Evolutionary conservation across 2,888 invertebrate species (phyloP), one percentile per base, ranked within the genome.

Genomic region (Drosophila anceps): DNA sequence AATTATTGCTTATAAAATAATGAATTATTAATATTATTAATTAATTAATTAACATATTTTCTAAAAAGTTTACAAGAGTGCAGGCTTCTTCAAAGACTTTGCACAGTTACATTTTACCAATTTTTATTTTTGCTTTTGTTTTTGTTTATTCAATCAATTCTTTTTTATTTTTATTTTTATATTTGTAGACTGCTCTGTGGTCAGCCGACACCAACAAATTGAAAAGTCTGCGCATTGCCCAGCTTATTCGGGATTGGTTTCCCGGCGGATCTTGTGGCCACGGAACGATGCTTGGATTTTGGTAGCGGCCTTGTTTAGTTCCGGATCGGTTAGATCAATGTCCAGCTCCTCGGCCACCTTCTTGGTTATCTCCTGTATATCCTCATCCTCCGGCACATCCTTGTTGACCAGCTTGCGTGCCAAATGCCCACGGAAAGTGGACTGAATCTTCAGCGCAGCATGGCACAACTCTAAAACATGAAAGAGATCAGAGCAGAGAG

Each of bases 221-320:
- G 69, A 75, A 77, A 76, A 41, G 37, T 13, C 46, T 53, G 27
- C 35, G 15, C 48, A 37, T 24, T 54, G 51, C 31, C 55, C 61
- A 60, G 65, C 76, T 87, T 91, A 92, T 86, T 91, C 88, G 35
- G 83, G 66, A 60, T 72, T 69, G 73, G 87, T 74, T 18, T 96
- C 96, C 93, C 96, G 97, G 93, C 97, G 97, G 64, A 95, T 96
- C 94, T 97, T 96, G 94, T 97, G 97, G 72, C 97, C 97, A 79
- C 98, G 95, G 95, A 98, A 98, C 55, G 97, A 97, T 63, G 98
- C 97, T 92, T 98, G 98, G 79, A 98, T 98, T 94, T 97, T 98
- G 72, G 97, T 97, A 33, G 98, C 98, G 1, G 98, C 98, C 92
- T 97, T 97, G 93, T 97, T 96, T 88, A 98, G 94, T 84, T 97